Evolutionary conservation across 2,113 vertebrate species (phyloP), one percentile per base, ranked within the genome.

Genomic region (Protobothrops flavoviridis): DNA sequence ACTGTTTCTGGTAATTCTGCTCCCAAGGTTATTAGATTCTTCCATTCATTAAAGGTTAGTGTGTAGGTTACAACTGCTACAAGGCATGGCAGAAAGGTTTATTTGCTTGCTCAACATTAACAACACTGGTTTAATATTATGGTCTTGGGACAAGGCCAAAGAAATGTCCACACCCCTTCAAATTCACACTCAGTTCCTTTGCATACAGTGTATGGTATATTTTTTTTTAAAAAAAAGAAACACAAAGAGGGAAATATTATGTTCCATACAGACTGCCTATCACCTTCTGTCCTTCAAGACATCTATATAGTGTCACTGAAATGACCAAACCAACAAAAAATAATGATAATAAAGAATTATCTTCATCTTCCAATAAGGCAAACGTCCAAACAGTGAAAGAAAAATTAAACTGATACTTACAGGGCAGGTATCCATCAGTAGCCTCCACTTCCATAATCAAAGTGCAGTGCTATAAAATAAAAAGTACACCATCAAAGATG

Each of bases 371-470:
- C 39, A n/a, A 56, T 13, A 74, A 45, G 64, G 53, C 92, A 81
- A 64, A 94, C 92, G 87, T 55, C 0, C 53, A 95, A 93, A 17
- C 12, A 88, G 81, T 90, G 8, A 97, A 90, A 97, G 95, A 95
- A 91, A 95, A 96, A 96, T 92, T 87, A 97, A 97, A 96, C 26
- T 23, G 97, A 94, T 97, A 99, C 99, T 99, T 98, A 99, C 99
- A 99, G 59, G 98, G 98, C 97, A 98, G 97, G 97, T 98, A 99
- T 97, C 98, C 98, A 98, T 99, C 98, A 52, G 98, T 97, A 97
- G 98, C 95, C 97, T 99, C 99, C 98, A 99, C 99, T 98, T 99
- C 98, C 98, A 98, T 98, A 98, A 97, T 98, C 98, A 97, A 98
- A 98, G 98, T 98, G 98, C 98, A 98, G 97, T 97, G 96, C 99